Evolutionary conservation across 2,797 vertebrate genomes (phyloP).

Genomic region (Clamator glandarius): DNA sequence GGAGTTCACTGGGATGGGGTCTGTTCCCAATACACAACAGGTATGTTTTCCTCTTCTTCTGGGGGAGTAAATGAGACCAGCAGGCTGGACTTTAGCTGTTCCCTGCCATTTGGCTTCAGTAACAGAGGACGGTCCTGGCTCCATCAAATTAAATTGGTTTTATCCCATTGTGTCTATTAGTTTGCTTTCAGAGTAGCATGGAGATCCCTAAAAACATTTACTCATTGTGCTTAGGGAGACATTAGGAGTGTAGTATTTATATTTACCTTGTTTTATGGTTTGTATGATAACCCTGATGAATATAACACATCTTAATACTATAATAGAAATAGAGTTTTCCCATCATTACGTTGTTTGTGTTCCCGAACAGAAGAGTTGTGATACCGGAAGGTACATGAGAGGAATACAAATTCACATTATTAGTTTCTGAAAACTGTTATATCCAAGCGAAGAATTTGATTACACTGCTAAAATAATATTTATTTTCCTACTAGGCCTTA

Average conservation of each 20-base stretch:
- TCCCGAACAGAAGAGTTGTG: background rate
- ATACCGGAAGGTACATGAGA: background rate
- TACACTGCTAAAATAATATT: background rate
- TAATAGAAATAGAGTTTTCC: background rate
- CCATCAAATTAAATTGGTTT: background rate
- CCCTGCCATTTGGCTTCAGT: background rate
- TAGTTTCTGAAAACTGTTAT: background rate
- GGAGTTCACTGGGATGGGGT: background rate
- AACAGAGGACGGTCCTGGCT: fast-evolving
- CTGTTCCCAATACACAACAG: fast-evolving
- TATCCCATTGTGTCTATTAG: background rate
- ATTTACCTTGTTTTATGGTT: background rate
- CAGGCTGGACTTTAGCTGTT: background rate
- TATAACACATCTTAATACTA: background rate
- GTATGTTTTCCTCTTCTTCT: background rate
- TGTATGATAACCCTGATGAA: background rate
- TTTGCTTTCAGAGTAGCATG: background rate
- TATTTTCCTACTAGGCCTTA: background rate
- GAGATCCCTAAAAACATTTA: background rate
- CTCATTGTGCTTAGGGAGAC: background rate
- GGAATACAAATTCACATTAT: background rate
- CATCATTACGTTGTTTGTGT: background rate
- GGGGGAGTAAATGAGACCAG: background rate
- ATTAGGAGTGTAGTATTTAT: background rate
- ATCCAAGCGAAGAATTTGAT: background rate